Percentiles rank a stretch among this genome's conserved stretches.
Evolutionary conservation across 2,113 vertebrate genomes (phyloP).

Genomic region (Cacatua alba): DNA sequence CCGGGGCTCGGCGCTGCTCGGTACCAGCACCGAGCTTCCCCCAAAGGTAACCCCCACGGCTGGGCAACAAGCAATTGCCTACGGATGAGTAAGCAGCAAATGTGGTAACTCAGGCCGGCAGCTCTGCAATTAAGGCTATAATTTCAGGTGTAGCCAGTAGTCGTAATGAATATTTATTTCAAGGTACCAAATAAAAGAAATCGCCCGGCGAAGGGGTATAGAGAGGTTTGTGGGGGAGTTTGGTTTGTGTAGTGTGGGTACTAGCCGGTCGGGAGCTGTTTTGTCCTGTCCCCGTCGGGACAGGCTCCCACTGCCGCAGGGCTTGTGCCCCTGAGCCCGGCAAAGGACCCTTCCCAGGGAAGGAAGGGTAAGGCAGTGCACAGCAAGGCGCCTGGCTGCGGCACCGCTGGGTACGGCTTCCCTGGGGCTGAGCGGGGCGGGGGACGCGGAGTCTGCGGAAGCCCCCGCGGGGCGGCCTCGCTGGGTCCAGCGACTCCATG

Average conservation of each 20-base stretch:
- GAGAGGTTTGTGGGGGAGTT: no score
- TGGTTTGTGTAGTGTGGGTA: rapidly evolving
- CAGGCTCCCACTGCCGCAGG: neutral
- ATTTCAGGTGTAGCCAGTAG: constrained; percentile 42
- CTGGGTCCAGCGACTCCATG: neutral
- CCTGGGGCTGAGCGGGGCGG: neutral
- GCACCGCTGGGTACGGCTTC: neutral
- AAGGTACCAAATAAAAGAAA: neutral
- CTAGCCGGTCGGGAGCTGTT: rapidly evolving
- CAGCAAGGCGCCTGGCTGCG: neutral
- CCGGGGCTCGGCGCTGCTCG: neutral
- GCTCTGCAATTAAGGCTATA: constrained; percentile 39
- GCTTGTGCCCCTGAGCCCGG: neutral
- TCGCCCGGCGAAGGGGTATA: rapidly evolving
- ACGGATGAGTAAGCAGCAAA: constrained; percentile 30
- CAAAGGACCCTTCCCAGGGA: neutral
- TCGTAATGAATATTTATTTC: constrained; percentile 54
- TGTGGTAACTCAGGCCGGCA: constrained; percentile 9
- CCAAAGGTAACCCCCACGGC: neutral
- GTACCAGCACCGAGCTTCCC: neutral
- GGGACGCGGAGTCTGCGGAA: neutral
- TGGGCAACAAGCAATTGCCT: neutral
- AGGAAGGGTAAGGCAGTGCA: neutral
- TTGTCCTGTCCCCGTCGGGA: neutral
- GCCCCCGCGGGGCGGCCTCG: neutral